Percentiles rank a stretch among this genome's conserved stretches.
Conservation (phyloP, 1,140 invertebrate species). For the Lepidurus apus region DNA sequence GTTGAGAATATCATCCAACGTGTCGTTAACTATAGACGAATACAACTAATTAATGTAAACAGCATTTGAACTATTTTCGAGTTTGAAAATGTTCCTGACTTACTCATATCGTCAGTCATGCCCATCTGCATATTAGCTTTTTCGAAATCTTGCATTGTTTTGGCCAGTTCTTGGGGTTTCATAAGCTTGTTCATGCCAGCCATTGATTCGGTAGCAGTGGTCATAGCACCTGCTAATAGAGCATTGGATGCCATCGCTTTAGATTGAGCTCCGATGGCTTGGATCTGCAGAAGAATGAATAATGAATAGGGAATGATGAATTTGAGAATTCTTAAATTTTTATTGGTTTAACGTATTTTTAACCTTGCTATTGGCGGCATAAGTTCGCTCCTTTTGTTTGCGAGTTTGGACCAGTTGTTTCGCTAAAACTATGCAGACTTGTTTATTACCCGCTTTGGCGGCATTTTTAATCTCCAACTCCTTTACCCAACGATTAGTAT, state of each 20-base stretch:
- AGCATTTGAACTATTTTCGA: constrained; percentile 23
- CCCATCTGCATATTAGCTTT: constrained; percentile 79
- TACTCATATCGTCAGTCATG: constrained; percentile 93
- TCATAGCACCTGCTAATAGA: constrained; percentile 78
- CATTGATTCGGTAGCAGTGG: constrained; percentile 80
- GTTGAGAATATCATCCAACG: constrained; percentile 78
- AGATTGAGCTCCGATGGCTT: constrained; percentile 71
- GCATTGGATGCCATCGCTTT: constrained; percentile 83
- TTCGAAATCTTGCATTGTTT: constrained; percentile 74
- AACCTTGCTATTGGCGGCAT: constrained; percentile 67
- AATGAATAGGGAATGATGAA: neutral
- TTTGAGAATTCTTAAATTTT: neutral
- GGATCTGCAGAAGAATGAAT: constrained; percentile 58
- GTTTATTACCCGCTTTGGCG: constrained; percentile 78
- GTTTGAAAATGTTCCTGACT: constrained; percentile 43
- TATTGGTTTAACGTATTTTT: constrained; percentile 22
- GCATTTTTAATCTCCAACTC: constrained; percentile 83
- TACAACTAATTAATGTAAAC: constrained; percentile 26
- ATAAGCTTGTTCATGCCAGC: constrained; percentile 77
- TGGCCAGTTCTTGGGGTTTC: constrained; percentile 74
- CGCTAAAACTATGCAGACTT: constrained; percentile 72
- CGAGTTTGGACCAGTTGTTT: constrained; percentile 81
- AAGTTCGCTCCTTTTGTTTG: constrained; percentile 79
- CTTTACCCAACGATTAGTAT: constrained; percentile 46
- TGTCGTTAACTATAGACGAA: constrained; percentile 71